Percentiles rank a stretch among this genome's conserved stretches.
phyloP scores from a whole-genome alignment of 2,113 vertebrate species.

The Bostrychus sinensis region DNA sequence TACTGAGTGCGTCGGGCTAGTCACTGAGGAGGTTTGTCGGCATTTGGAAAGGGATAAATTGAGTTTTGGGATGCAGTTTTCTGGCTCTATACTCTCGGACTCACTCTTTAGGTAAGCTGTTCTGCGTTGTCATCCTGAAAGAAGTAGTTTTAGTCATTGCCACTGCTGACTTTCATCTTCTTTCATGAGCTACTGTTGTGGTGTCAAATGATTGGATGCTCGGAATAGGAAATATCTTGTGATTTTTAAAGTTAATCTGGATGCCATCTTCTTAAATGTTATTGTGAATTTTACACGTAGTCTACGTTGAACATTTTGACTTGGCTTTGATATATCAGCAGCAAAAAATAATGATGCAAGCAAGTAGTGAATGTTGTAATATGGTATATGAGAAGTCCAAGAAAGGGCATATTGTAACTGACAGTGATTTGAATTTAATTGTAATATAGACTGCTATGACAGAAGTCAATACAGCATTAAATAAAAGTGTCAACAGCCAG shows the following conservation, averaged over 20 bases:
- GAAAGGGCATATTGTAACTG: background rate
- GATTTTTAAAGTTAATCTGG: background rate
- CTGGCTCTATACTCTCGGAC: background rate
- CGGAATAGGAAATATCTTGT: background rate
- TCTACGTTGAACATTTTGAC: background rate
- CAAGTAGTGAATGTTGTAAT: background rate
- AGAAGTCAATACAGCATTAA: too few relatives aligned
- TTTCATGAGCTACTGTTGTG: slow-evolving; percentile 24
- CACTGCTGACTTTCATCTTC: slow-evolving; percentile 43
- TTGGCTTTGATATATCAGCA: background rate
- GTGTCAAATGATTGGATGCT: slow-evolving; percentile 28
- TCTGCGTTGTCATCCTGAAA: slow-evolving; percentile 21
- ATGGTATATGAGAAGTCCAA: background rate
- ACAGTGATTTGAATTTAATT: too few relatives aligned
- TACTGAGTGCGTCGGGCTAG: background rate
- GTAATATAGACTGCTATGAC: too few relatives aligned
- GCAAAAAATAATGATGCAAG: background rate
- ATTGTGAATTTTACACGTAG: too few relatives aligned
- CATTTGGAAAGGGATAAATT: slow-evolving; percentile 1
- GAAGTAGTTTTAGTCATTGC: background rate
- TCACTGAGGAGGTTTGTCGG: background rate
- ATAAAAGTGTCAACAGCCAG: too few relatives aligned
- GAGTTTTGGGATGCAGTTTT: slow-evolving; percentile 5
- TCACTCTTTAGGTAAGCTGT: slow-evolving; percentile 43
- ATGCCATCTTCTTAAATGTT: background rate